Conservation (phyloP, 2,797 vertebrate species). For the Siniperca obscura region DNA sequence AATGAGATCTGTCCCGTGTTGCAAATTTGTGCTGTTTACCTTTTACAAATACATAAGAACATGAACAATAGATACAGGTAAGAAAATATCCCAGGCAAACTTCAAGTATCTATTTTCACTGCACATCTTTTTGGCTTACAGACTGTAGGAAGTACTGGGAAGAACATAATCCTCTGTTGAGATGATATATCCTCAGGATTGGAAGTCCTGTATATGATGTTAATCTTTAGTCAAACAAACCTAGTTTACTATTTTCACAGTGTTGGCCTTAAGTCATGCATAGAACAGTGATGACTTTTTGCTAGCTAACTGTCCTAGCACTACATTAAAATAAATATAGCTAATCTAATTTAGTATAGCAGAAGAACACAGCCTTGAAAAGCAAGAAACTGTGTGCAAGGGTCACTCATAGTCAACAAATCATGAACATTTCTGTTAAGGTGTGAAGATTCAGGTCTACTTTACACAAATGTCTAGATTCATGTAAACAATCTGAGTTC, state of each 20-base stretch:
- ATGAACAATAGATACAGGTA: slow-evolving; percentile 24
- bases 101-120: background rate
- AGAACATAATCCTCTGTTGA: background rate
- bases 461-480: background rate
- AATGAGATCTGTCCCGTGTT: background rate
- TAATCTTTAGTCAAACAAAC: background rate
- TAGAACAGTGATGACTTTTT: background rate
- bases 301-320: background rate
- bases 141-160: background rate
- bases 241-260: slow-evolving; percentile 11
- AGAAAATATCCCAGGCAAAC: slow-evolving; percentile 8
- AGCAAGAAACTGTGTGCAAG: background rate
- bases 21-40: slow-evolving; percentile 11
- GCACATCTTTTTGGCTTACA: background rate
- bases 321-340: background rate
- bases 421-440: background rate
- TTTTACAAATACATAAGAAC: slow-evolving; percentile 28
- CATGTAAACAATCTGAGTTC: slow-evolving; percentile 5
- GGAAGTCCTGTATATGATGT: background rate
- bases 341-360: background rate
- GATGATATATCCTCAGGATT: background rate
- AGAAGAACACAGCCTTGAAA: background rate
- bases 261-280: background rate
- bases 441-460: background rate
- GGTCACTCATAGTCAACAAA: background rate